phyloP scores from a whole-genome alignment of 2,888 invertebrate genomes.

The Apamea anceps region DNA sequence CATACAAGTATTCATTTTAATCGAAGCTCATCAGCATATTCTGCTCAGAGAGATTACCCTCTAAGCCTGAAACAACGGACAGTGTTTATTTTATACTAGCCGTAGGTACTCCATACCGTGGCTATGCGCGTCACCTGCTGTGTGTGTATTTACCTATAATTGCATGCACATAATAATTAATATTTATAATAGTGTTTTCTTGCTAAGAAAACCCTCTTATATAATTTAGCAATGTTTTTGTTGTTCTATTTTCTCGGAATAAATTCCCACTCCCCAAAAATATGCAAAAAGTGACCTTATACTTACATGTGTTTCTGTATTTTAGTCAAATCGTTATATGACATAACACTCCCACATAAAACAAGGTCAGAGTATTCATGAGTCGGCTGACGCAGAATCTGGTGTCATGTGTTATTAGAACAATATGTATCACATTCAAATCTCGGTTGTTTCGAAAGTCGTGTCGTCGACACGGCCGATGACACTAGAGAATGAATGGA shows the following conservation, averaged over 20 bases:
- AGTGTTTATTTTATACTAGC: conserved; percentile 41
- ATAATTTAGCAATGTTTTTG: not conserved
- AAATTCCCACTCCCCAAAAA: not conserved
- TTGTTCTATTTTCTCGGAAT: not conserved
- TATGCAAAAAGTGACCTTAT: conserved; percentile 28
- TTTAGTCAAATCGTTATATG: conserved; percentile 54
- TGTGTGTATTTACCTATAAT: not conserved
- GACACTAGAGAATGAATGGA: conserved; percentile 79
- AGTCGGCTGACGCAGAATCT: conserved; percentile 63
- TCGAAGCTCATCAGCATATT: conserved; percentile 40
- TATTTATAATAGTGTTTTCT: conserved; percentile 9
- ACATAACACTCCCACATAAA: conserved; percentile 62
- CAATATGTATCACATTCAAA: conserved; percentile 68
- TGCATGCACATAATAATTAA: not conserved
- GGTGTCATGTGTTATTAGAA: conserved; percentile 63
- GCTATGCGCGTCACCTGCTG: conserved; percentile 1
- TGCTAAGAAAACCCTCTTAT: not conserved
- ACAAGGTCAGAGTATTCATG: conserved; percentile 63
- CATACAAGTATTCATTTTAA: conserved; percentile 36
- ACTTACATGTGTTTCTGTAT: conserved; percentile 25
- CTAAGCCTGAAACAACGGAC: conserved; percentile 28
- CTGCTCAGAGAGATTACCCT: conserved; percentile 22
- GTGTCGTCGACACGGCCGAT: conserved; percentile 70
- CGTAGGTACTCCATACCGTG: not conserved
- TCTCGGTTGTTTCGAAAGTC: conserved; percentile 65